phyloP scores from a whole-genome alignment of 2,113 vertebrate genomes.

The Herpetotheres cachinnans region DNA sequence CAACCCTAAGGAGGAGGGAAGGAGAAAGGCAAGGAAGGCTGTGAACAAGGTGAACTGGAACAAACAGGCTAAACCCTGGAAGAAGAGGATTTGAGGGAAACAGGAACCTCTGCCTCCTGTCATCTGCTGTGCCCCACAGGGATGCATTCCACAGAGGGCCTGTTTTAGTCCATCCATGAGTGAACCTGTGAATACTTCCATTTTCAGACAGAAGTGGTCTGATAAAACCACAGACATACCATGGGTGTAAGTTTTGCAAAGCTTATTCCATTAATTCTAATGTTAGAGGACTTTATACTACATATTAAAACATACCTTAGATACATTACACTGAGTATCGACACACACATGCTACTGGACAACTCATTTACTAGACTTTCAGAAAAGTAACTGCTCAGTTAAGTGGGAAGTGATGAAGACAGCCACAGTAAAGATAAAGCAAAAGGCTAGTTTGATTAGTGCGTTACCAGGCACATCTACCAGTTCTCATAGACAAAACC shows the following conservation, averaged over 20 bases:
- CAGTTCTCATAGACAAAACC: background rate
- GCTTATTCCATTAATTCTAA: background rate
- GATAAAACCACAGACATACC: background rate
- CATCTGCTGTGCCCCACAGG: background rate
- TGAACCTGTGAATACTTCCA: background rate
- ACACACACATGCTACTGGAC: background rate
- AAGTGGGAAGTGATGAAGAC: background rate
- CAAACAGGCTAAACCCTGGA: background rate
- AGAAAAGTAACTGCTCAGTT: background rate
- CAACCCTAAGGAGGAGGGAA: background rate
- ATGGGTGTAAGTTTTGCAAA: background rate
- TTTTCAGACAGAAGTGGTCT: background rate
- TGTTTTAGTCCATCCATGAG: fast-evolving
- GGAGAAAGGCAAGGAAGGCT: background rate
- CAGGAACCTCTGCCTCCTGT: background rate
- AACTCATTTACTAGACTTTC: background rate
- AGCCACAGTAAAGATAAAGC: background rate
- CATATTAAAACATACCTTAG: background rate
- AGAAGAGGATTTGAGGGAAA: background rate
- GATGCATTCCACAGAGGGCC: background rate
- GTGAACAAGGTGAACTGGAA: background rate
- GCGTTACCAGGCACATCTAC: background rate
- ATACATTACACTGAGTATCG: background rate
- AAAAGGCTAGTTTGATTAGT: background rate
- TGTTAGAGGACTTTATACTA: background rate